Evolutionary conservation across 2,113 vertebrate genomes (phyloP).

Genomic region (Rhinopithecus roxellana): DNA sequence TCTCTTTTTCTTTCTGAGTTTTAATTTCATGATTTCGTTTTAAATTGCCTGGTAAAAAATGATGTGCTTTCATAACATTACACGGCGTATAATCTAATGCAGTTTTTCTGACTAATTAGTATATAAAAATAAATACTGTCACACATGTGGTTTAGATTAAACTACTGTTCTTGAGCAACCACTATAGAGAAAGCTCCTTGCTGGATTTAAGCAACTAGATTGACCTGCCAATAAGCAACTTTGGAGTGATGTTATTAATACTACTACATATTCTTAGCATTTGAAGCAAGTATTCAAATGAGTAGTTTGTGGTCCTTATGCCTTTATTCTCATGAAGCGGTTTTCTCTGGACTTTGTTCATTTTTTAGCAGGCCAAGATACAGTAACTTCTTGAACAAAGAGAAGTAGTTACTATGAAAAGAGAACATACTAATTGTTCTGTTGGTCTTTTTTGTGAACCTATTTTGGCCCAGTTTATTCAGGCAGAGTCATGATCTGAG

Average conservation of each 20-base stretch:
- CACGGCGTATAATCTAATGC: not conserved
- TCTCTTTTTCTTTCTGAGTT: not conserved
- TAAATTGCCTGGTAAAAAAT: not conserved
- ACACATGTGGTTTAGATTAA: not conserved
- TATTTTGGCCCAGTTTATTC: not conserved
- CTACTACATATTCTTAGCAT: fast-evolving
- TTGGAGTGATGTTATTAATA: not conserved
- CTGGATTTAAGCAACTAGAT: not conserved
- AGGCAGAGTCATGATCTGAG: not conserved
- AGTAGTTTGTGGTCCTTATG: not conserved
- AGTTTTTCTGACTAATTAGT: not conserved
- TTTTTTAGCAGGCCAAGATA: not conserved
- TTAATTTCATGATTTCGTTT: not conserved
- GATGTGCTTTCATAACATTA: not conserved
- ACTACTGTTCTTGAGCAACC: not conserved
- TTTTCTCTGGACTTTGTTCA: not conserved
- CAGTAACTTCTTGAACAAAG: not conserved
- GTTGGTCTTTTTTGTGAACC: not conserved
- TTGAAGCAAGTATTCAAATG: not conserved
- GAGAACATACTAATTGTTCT: not conserved
- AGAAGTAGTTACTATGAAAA: not conserved
- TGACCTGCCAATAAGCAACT: not conserved
- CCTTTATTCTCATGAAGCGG: not conserved
- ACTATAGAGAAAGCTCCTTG: not conserved
- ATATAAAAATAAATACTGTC: not conserved